phyloP scores from a whole-genome alignment of 2,888 invertebrate species.

The Platycheirus rosarum region DNA sequence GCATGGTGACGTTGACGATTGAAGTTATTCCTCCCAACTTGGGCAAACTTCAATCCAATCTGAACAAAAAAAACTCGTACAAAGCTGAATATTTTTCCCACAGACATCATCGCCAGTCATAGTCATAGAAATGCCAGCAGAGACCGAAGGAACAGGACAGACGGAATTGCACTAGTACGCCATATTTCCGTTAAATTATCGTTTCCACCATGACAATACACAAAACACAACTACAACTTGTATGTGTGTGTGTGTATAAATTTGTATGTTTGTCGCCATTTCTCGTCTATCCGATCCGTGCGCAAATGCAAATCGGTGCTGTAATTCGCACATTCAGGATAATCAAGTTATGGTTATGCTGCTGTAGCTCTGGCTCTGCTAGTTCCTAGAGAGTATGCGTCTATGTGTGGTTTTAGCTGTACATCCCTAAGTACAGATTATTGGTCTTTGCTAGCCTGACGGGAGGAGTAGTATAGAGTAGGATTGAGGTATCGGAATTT shows the following conservation, averaged over 20 bases:
- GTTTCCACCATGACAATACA: conserved; percentile 57
- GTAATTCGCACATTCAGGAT: conserved; percentile 60
- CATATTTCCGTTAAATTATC: conserved; percentile 73
- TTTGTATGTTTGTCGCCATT: conserved; percentile 23
- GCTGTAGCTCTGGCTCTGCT: no score
- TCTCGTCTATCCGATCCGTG: conserved; percentile 10
- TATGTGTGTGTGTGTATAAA: conserved; percentile 26
- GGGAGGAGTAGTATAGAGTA: no score
- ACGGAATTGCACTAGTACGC: conserved; percentile 44
- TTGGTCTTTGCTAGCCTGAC: no score
- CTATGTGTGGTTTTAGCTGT: background rate
- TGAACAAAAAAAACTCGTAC: background rate
- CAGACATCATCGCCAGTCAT: conserved; percentile 37
- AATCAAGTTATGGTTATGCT: conserved; percentile 65
- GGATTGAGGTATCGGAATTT: conserved; percentile 61
- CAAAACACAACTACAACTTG: background rate
- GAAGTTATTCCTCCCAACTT: conserved; percentile 1
- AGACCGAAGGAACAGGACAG: conserved; percentile 40
- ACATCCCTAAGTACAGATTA: conserved; percentile 4
- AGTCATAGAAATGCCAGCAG: conserved; percentile 26
- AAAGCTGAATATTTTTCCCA: no score
- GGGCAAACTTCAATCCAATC: background rate
- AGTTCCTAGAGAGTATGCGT: background rate
- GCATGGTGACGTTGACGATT: conserved; percentile 6
- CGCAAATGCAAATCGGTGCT: conserved; percentile 62